Conservation (phyloP, 2,888 invertebrate species). For the Drepanosiphum platanoidis region DNA sequence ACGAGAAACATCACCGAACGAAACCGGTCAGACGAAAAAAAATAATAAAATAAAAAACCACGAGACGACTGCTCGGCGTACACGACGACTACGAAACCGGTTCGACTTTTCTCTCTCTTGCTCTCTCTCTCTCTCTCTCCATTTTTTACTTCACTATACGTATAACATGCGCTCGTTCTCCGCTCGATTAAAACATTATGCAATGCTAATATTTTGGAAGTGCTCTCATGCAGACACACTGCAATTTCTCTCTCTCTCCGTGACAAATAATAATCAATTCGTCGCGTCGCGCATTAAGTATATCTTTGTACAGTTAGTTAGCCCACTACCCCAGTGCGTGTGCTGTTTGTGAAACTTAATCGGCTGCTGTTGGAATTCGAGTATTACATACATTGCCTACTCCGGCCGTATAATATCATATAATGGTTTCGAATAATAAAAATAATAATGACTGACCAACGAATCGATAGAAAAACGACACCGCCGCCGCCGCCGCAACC, state of each 20-base stretch:
- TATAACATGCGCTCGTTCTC: background rate
- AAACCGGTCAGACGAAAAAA: constrained; percentile 47
- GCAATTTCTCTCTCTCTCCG: too few relatives aligned
- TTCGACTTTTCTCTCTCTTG: constrained; percentile 29
- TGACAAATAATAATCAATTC: constrained; percentile 18
- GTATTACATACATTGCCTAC: background rate
- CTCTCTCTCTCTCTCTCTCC: constrained; percentile 17
- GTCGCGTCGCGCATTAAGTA: background rate
- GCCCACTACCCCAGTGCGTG: background rate
- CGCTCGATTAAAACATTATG: background rate
- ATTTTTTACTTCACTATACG: background rate
- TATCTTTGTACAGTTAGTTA: background rate
- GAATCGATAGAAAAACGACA: background rate
- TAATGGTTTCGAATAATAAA: background rate
- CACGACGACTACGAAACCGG: constrained; percentile 60
- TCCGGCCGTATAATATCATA: background rate
- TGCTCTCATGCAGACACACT: background rate
- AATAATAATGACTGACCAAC: background rate
- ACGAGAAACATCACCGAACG: too few relatives aligned
- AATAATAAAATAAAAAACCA: constrained; percentile 53
- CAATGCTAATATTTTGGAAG: background rate
- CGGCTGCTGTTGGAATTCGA: constrained; percentile 1
- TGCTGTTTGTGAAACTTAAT: background rate
- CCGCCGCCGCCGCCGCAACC: background rate
- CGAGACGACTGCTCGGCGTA: constrained; percentile 19